Evolutionary conservation across 2,113 vertebrate species (phyloP), one percentile per base, ranked within the genome.

Genomic region (Ibidorhyncha struthersii): DNA sequence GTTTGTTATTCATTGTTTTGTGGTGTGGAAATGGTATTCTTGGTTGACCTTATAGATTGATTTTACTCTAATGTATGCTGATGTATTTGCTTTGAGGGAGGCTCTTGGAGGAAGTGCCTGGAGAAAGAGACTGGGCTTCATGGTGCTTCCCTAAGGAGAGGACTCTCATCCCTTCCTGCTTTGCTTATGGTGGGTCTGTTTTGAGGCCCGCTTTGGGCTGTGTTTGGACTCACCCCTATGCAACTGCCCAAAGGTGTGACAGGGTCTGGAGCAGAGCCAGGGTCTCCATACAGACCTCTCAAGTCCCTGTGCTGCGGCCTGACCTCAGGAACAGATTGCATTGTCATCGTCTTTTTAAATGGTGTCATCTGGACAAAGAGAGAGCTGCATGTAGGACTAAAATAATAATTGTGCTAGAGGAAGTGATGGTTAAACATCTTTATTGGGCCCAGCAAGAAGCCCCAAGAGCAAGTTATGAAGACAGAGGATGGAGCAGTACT

Each of bases 291-390:
- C 0, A 0, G 73, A 73, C 43, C 43, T 72, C 50, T n/a, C 36
- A 73, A 11, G 30, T 40, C 43, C 10, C 27, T 0, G 0, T 50
- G 41, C 56, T 45, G 22, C 0, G 2, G 13, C 55, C 19, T 71
- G 53, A 61, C 40, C 59, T 83, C 59, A 86, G 66, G 67, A n/a
- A 43, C 27, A 49, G 58, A 47, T 32, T 43, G 41, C 38, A 27
- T 32, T 71, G 38, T 43, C 77, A n/a, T 22, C 2, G 7, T 66
- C 55, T 45, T 20, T n/a, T 71, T 20, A 47, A 74, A 80, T 19
- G 17, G 10, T 36, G 18, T 5, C 38, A 29, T 43, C 55, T 72
- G 61, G 38, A 80, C 43, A 73, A 52, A 52, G 50, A 50, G 36
- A 53, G 52, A 61, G 34, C 43, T 72, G 41, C 0, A 0, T 9